Conservation (phyloP, 1,140 invertebrate genomes). For the Scaptomyza montana region DNA sequence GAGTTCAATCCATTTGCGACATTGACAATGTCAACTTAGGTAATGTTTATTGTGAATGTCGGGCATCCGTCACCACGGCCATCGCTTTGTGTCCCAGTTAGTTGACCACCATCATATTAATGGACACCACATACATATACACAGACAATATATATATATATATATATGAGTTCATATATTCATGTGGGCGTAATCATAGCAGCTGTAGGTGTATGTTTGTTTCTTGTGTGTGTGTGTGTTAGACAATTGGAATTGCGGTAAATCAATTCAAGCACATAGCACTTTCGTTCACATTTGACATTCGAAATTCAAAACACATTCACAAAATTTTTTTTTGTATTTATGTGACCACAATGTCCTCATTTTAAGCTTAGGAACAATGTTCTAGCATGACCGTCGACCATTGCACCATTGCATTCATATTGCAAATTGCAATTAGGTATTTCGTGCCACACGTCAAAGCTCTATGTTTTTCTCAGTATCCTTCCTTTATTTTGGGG, state of each 20-base stretch:
- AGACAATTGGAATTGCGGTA: conserved; percentile 37
- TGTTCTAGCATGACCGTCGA: conserved; percentile 5
- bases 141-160: conserved; percentile 7
- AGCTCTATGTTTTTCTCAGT: neutral
- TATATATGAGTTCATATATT: neutral
- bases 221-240: neutral
- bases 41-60: conserved; percentile 31
- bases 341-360: neutral
- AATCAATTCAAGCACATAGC: conserved; percentile 34
- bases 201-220: conserved; percentile 2
- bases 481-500: neutral
- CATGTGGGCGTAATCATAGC: conserved; percentile 25
- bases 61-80: conserved; percentile 8
- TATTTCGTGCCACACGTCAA: conserved; percentile 35
- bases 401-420: conserved; percentile 12
- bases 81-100: conserved; percentile 3
- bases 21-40: conserved; percentile 34
- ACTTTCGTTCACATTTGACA: conserved; percentile 7
- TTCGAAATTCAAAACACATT: neutral
- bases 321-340: neutral
- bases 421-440: conserved; percentile 45
- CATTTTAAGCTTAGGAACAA: neutral
- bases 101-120: conserved; percentile 40
- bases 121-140: conserved; percentile 10
- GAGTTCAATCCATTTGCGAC: conserved; percentile 30